Evolutionary conservation across 2,113 vertebrate species (phyloP).

Genomic region (Cnemophilus loriae): DNA sequence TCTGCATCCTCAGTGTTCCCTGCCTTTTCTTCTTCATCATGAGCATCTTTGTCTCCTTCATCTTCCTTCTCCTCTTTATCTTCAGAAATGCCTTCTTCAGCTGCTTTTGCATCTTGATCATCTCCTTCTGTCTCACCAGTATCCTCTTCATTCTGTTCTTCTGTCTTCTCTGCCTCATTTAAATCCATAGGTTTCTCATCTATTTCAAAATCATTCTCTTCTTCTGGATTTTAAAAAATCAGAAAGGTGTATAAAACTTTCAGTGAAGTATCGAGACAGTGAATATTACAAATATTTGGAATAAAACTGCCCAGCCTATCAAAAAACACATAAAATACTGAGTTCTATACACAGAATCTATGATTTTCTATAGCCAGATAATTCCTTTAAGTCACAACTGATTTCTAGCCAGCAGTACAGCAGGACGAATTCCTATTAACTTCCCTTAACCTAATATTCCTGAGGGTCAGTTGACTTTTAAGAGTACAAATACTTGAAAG

Average conservation of each 20-base stretch:
- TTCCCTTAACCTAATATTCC: background rate
- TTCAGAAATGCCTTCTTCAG: constrained; percentile 62
- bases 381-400: background rate
- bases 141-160: constrained; percentile 58
- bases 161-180: constrained; percentile 67
- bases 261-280: background rate
- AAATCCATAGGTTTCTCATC: constrained; percentile 75
- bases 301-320: background rate
- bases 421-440: background rate
- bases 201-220: constrained; percentile 85
- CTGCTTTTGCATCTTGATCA: constrained; percentile 2
- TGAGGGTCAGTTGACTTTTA: background rate
- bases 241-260: background rate
- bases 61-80: constrained; percentile 52
- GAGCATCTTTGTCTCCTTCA: constrained; percentile 56
- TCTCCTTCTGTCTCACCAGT: constrained; percentile 17
- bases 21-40: constrained; percentile 45
- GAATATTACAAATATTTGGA: background rate
- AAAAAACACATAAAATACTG: background rate
- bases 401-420: background rate
- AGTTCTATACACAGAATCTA: background rate
- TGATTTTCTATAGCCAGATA: background rate
- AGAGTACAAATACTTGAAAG: background rate
- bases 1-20: constrained; percentile 48
- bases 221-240: constrained; percentile 48